Percentiles rank a stretch among this genome's conserved stretches.
Evolutionary conservation across 2,113 vertebrate genomes (phyloP).

Genomic region (Pomatostomus ruficeps): DNA sequence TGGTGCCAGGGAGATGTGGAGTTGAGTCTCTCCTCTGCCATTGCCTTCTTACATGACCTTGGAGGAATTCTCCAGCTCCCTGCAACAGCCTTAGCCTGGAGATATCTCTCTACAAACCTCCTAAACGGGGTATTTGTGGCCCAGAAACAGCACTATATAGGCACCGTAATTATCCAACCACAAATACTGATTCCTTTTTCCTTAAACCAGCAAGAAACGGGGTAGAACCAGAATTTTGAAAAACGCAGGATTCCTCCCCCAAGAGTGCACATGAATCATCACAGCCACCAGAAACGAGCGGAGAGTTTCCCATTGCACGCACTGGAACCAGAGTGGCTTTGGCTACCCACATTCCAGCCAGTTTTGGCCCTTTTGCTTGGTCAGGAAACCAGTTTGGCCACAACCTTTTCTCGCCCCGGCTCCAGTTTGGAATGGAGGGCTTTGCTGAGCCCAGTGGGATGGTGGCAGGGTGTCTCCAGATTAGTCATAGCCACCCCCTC

Average conservation of each 20-base stretch:
- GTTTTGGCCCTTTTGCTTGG: background rate
- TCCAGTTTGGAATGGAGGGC: background rate
- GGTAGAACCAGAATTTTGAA: background rate
- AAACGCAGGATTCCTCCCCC: background rate
- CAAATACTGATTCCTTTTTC: background rate
- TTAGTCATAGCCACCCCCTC: background rate
- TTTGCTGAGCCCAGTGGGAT: background rate
- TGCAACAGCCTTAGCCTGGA: background rate
- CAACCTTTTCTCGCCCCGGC: background rate
- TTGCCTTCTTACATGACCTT: fast-evolving
- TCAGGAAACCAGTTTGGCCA: slow-evolving; percentile 41
- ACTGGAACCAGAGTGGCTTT: background rate
- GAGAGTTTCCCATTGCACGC: background rate
- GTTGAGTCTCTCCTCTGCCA: background rate
- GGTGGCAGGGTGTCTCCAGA: background rate
- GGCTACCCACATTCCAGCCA: background rate
- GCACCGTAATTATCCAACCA: background rate
- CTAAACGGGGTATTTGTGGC: background rate
- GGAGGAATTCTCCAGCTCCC: background rate
- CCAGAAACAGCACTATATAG: background rate
- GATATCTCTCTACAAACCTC: background rate
- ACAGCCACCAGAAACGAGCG: background rate
- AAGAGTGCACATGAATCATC: background rate
- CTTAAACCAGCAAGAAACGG: background rate
- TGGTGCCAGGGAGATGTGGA: background rate